Evolutionary conservation across 2,113 vertebrate genomes (phyloP).

Genomic region (Microcebus lehilahytsara): DNA sequence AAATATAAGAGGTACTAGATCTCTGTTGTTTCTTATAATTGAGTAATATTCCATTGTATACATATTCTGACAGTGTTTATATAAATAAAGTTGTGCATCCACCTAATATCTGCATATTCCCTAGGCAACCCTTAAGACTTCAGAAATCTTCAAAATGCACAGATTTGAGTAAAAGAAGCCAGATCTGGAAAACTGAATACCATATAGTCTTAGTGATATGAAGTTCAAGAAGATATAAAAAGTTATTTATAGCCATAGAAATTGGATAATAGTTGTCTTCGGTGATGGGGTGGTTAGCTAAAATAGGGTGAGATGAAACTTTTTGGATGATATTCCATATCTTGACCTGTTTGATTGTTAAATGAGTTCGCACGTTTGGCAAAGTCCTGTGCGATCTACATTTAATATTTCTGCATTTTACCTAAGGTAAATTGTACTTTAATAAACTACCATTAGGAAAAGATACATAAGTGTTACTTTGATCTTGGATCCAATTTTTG

Average conservation of each 20-base stretch:
- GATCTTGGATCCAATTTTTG: background rate
- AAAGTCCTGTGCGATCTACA: background rate
- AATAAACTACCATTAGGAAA: background rate
- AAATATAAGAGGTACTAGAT: no score
- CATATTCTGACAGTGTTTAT: background rate
- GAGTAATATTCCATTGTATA: no score
- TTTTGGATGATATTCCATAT: background rate
- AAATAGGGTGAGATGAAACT: no score
- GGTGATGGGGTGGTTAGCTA: background rate
- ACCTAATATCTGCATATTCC: background rate
- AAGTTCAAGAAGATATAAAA: background rate
- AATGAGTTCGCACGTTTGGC: background rate
- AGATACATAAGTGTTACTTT: background rate
- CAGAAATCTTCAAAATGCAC: background rate
- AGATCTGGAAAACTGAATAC: background rate
- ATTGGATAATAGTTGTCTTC: background rate
- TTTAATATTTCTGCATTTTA: background rate
- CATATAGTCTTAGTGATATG: background rate
- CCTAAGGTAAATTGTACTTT: background rate
- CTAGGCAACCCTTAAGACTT: background rate
- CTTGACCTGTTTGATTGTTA: background rate
- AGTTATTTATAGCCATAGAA: background rate
- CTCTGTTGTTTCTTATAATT: no score
- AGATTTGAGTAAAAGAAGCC: background rate
- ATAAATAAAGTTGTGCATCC: background rate